A percentile compares a stretch with the other conserved stretches of the same genome.
These are phyloP conservation scores for Melanostigma gelatinosum DNA, from an alignment of 2,113 vertebrate genomes.

Conservation along the genomic window DNA sequence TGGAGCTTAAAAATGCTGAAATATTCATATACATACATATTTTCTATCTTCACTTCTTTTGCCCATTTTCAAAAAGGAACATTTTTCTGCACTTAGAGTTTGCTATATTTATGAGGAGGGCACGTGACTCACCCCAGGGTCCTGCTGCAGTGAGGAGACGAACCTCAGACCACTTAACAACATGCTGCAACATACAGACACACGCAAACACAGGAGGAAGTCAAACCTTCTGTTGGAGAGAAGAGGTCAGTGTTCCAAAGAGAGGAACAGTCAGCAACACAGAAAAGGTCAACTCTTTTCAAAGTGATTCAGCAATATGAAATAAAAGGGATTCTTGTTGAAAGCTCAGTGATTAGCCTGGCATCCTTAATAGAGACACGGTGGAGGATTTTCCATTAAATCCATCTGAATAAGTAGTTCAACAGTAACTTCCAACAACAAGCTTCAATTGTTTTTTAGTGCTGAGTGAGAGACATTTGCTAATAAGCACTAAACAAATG, in stretches of 20 bases:
- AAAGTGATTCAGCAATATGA: background rate
- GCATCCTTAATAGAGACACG: background rate
- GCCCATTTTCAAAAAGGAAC: conserved; percentile 73
- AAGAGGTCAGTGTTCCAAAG: conserved; percentile 57
- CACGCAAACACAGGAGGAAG: conserved; percentile 10
- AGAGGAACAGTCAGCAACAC: background rate
- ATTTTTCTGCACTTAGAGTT: conserved; percentile 85
- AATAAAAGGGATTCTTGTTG: background rate
- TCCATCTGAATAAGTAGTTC: background rate
- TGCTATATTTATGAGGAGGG: conserved; percentile 84
- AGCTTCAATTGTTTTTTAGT: background rate
- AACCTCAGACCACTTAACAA: conserved; percentile 45
- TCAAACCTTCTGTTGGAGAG: conserved; percentile 15
- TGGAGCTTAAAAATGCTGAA: conserved; percentile 78
- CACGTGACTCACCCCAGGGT: conserved; percentile 75
- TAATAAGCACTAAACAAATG: background rate
- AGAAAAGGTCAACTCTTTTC: background rate
- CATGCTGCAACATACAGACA: conserved; percentile 22
- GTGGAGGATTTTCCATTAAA: conserved; percentile 19
- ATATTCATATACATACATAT: conserved; percentile 81
- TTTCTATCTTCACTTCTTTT: conserved; percentile 62
- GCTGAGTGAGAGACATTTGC: background rate
- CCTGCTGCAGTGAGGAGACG: conserved; percentile 50
- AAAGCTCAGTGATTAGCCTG: conserved; percentile 8
- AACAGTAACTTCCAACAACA: background rate